Evolutionary conservation across 2,797 vertebrate genomes (phyloP).

Genomic region (Enteromius argenteus): DNA sequence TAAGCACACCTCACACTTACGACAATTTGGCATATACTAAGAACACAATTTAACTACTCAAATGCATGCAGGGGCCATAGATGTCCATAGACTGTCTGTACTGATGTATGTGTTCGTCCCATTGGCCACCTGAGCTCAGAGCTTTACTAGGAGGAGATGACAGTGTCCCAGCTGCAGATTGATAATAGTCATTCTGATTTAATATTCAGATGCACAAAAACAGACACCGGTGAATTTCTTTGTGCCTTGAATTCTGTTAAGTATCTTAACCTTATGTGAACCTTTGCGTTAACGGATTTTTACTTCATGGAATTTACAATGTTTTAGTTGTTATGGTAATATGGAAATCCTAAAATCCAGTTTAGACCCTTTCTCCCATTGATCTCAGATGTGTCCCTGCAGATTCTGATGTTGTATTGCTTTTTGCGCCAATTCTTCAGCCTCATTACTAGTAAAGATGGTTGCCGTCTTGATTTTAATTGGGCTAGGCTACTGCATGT

Average conservation of each 20-base stretch:
- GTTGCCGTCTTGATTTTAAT: conserved; percentile 42
- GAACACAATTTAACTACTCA: conserved; percentile 8
- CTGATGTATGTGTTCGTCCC: conserved; percentile 48
- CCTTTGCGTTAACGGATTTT: background rate
- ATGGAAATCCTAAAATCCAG: background rate
- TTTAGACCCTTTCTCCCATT: background rate
- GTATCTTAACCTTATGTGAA: background rate
- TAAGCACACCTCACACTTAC: conserved; percentile 7
- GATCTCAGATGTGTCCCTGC: background rate
- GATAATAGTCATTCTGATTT: conserved; percentile 48
- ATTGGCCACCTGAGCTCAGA: conserved; percentile 58
- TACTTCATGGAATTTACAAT: background rate
- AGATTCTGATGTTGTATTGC: conserved; percentile 11
- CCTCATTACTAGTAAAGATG: conserved; percentile 34
- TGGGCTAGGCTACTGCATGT: conserved; percentile 38
- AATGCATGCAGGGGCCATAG: conserved; percentile 28
- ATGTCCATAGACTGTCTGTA: conserved; percentile 36
- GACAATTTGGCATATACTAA: conserved; percentile 27
- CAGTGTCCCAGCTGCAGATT: conserved; percentile 58
- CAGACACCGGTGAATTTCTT: background rate
- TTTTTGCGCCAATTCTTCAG: conserved; percentile 23
- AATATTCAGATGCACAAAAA: conserved; percentile 42
- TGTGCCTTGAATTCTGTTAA: conserved; percentile 14
- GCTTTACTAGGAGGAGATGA: conserved; percentile 7
- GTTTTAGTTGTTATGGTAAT: background rate